Percentiles rank a stretch among this genome's conserved stretches.
Evolutionary conservation across 2,797 vertebrate genomes (phyloP).

Genomic region (Anableps anableps): DNA sequence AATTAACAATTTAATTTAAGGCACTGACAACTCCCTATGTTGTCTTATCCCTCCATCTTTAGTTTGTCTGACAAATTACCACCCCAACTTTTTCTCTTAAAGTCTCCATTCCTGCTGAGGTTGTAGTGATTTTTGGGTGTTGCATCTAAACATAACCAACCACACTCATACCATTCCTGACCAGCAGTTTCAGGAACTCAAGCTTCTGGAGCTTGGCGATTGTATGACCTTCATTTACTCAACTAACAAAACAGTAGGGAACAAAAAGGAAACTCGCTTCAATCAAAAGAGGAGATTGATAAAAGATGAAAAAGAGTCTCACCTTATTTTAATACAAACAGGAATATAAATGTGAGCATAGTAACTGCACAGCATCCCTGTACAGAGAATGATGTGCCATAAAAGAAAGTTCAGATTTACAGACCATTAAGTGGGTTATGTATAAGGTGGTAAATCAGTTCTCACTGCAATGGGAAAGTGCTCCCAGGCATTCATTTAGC

Average conservation of each 20-base stretch:
- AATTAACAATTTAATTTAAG: background rate
- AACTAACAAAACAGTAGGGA: background rate
- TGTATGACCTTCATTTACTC: background rate
- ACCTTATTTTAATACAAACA: conserved; percentile 39
- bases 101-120: background rate
- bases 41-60: too few relatives aligned
- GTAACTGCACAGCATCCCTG: conserved; percentile 18
- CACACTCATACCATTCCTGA: too few relatives aligned
- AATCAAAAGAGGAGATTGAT: conserved; percentile 40
- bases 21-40: background rate
- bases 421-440: conserved; percentile 55
- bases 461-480: conserved; percentile 31
- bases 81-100: background rate
- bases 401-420: conserved; percentile 63
- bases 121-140: too few relatives aligned
- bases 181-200: background rate
- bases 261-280: conserved; percentile 31
- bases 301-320: conserved; percentile 32
- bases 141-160: too few relatives aligned
- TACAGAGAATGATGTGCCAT: conserved; percentile 34
- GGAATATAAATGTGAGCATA: conserved; percentile 24
- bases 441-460: conserved; percentile 66
- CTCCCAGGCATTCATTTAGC: conserved; percentile 27
- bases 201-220: background rate
- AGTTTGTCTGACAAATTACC: background rate